A percentile compares a stretch with the other conserved stretches of the same genome.
These are phyloP conservation scores for Gambusia holbrooki DNA, from an alignment of 2,113 vertebrate genomes.

Conservation along the genomic window DNA sequence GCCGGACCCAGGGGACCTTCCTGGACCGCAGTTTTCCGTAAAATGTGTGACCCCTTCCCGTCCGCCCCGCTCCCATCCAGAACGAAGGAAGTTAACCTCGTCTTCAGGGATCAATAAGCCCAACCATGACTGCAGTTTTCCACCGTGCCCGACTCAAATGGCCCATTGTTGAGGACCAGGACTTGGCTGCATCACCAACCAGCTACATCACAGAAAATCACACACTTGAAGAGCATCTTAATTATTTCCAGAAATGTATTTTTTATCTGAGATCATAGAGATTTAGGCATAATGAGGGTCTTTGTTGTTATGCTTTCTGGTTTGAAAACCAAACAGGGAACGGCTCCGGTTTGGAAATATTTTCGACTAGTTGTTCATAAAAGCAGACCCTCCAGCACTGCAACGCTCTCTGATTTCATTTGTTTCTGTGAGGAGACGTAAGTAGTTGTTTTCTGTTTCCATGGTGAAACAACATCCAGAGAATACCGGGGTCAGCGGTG, in stretches of 20 bases:
- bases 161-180: background rate
- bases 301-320: background rate
- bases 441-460: background rate
- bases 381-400: background rate
- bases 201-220: background rate
- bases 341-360: background rate
- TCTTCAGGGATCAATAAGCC: constrained; percentile 43
- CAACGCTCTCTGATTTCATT: background rate
- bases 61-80: background rate
- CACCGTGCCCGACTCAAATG: background rate
- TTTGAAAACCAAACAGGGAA: background rate
- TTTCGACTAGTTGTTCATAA: background rate
- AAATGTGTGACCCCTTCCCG: constrained; percentile 14
- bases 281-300: background rate
- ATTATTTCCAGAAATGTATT: constrained; percentile 2
- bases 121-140: background rate
- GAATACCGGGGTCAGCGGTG: background rate
- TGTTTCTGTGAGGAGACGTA: background rate
- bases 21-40: background rate
- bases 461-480: constrained; percentile 5
- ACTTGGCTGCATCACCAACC: background rate
- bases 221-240: background rate
- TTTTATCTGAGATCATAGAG: background rate
- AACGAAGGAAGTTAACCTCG: constrained; percentile 1
- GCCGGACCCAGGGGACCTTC: constrained; percentile 3